Evolutionary conservation across 1,140 invertebrate genomes (phyloP), one percentile per base, ranked within the genome.

Genomic region (Drosophila dunni): DNA sequence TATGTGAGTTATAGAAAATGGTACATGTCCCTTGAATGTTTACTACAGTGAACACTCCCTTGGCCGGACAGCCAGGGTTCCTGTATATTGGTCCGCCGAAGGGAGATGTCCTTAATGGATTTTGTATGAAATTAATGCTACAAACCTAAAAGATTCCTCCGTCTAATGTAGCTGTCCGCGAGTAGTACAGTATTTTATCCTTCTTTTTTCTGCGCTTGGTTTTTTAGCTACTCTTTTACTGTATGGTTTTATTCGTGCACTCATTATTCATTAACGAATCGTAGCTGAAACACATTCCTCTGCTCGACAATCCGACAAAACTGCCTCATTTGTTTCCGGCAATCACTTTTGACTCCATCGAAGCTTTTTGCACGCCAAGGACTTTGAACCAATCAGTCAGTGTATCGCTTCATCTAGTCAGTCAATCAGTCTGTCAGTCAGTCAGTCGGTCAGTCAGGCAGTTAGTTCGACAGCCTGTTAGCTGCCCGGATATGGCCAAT

Each of bases 181-280:
- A n/a, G n/a, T n/a, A n/a, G n/a, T n/a, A n/a, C n/a, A n/a, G n/a
- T n/a, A n/a, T n/a, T n/a, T 20, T 20, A 20, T 20, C 2, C 17
- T 1, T 1, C 2, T 20, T 24, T 17, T 20, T 51, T 54, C 33
- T 45, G 24, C 36, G 45, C 57, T 36, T 54, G 34, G 15, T 40
- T 63, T 36, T 46, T 50, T 13, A 34, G 9, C 7, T 40, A 29
- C 60, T 33, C 50, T 36, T 51, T 40, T 38, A 60, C 15, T 40
- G 1, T 48, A 29, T 56, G 15, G 44, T 34, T 69, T 66, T 46
- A 15, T 51, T 8, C 1, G 15, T 45, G 33, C 15, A 11, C 13
- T 50, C 51, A 65, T 71, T 57, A 42, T 50, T 71, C 68, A 72
- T 66, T 72, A 66, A 72, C 66, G 63, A 58, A 17, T 53, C 34